phyloP scores from a whole-genome alignment of 2,888 invertebrate genomes.

The Eudemis profundana region DNA sequence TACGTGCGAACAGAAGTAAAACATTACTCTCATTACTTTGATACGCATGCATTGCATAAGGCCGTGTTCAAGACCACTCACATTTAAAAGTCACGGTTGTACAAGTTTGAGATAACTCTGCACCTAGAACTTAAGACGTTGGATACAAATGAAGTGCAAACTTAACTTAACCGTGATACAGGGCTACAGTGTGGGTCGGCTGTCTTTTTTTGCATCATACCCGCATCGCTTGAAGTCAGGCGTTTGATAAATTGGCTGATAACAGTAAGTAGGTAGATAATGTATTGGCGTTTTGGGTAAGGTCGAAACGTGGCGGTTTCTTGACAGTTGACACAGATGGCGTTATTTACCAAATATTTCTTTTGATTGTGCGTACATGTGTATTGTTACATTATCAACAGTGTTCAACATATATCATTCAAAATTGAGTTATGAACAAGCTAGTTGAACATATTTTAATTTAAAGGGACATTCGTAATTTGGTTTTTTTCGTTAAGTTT shows the following conservation, averaged over 20 bases:
- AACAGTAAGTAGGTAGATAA: not conserved
- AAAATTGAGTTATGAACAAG: too few relatives aligned
- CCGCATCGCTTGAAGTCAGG: not conserved
- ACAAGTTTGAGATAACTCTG: not conserved
- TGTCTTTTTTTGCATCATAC: not conserved
- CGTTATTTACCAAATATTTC: not conserved
- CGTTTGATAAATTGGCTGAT: not conserved
- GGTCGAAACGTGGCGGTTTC: too few relatives aligned
- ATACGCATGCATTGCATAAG: constrained; percentile 32
- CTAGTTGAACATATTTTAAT: too few relatives aligned
- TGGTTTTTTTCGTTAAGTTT: too few relatives aligned
- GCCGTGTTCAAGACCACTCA: constrained; percentile 23
- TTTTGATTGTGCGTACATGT: too few relatives aligned
- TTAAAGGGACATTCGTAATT: too few relatives aligned
- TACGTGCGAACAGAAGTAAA: constrained; percentile 20
- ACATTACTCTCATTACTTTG: constrained; percentile 31
- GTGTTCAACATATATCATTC: too few relatives aligned
- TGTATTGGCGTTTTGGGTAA: too few relatives aligned
- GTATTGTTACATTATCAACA: too few relatives aligned
- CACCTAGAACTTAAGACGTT: not conserved
- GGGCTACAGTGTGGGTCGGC: too few relatives aligned
- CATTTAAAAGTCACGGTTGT: constrained; percentile 41
- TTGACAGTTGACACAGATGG: not conserved
- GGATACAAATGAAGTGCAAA: not conserved
- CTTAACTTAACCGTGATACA: not conserved